Conservation (phyloP, 2,797 vertebrate genomes). For the Sebastes reedi region DNA sequence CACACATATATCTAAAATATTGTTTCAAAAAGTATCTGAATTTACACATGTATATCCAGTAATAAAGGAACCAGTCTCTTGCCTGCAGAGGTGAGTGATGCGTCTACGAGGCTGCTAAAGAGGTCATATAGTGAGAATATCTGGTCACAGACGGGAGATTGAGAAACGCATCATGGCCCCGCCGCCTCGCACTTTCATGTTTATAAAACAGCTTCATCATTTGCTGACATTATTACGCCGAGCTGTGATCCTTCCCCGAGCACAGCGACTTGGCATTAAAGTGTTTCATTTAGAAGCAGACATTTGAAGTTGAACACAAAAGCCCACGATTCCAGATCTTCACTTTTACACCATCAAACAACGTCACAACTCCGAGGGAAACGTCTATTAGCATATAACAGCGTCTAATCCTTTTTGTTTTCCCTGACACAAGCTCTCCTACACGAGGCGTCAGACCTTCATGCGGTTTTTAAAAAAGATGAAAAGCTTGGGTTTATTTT, state of each 20-base stretch:
- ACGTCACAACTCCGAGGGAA: slow-evolving; percentile 13
- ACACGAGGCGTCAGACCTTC: slow-evolving; percentile 16
- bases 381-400: slow-evolving; percentile 23
- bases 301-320: slow-evolving; percentile 32
- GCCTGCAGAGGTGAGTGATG: slow-evolving; percentile 1
- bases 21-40: slow-evolving; percentile 11
- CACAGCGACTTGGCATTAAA: slow-evolving; percentile 19
- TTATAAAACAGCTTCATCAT: slow-evolving; percentile 66
- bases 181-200: slow-evolving; percentile 48
- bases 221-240: slow-evolving; percentile 39
- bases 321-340: slow-evolving; percentile 19
- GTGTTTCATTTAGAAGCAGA: slow-evolving; percentile 39
- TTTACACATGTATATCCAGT: slow-evolving; percentile 3
- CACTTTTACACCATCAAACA: slow-evolving; percentile 30
- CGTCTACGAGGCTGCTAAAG: slow-evolving; percentile 16
- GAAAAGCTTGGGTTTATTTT: slow-evolving; percentile 35
- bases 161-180: slow-evolving; percentile 8
- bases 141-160: slow-evolving; percentile 26
- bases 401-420: slow-evolving; percentile 36
- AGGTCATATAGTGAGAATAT: slow-evolving; percentile 43
- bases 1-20: not conserved
- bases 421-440: slow-evolving; percentile 16
- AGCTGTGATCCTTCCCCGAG: slow-evolving; percentile 29
- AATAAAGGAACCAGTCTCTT: slow-evolving; percentile 22
- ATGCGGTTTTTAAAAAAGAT: slow-evolving; percentile 16